Conservation (phyloP, 1,140 invertebrate genomes). For the Pemphigus obesinymphae region DNA sequence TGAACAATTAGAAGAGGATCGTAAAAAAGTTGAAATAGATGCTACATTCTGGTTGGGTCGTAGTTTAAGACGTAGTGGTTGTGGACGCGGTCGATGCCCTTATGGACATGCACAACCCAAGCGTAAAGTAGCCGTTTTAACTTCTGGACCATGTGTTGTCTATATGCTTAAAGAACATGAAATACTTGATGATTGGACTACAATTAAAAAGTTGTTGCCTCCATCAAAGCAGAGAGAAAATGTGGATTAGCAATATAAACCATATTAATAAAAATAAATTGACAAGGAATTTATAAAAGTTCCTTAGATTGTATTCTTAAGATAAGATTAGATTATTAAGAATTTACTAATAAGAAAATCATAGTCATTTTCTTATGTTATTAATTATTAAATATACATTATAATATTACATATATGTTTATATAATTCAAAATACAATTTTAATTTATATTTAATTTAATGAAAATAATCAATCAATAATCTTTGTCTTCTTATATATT, state of each 20-base stretch:
- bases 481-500: too few relatives aligned
- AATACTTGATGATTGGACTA: slow-evolving; percentile 93
- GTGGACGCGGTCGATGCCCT: slow-evolving; percentile 53
- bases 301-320: slow-evolving; percentile 15
- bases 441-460: too few relatives aligned
- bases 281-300: background rate
- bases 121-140: slow-evolving; percentile 81
- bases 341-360: too few relatives aligned
- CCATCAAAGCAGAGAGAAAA: slow-evolving; percentile 50
- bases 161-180: slow-evolving; percentile 92
- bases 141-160: slow-evolving; percentile 91
- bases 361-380: too few relatives aligned
- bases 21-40: slow-evolving; percentile 86
- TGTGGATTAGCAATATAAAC: slow-evolving; percentile 10
- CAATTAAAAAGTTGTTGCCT: slow-evolving; percentile 76
- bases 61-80: slow-evolving; percentile 51
- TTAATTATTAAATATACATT: too few relatives aligned
- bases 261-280: background rate
- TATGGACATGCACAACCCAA: slow-evolving; percentile 56
- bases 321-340: too few relatives aligned
- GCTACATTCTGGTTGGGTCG: slow-evolving; percentile 60
- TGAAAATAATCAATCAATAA: too few relatives aligned
- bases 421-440: too few relatives aligned
- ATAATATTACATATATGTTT: too few relatives aligned
- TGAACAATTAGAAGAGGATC: slow-evolving; percentile 83